Base-by-base conservation (phyloP, 2,888 invertebrate species). In the Biston betularia region DNA sequence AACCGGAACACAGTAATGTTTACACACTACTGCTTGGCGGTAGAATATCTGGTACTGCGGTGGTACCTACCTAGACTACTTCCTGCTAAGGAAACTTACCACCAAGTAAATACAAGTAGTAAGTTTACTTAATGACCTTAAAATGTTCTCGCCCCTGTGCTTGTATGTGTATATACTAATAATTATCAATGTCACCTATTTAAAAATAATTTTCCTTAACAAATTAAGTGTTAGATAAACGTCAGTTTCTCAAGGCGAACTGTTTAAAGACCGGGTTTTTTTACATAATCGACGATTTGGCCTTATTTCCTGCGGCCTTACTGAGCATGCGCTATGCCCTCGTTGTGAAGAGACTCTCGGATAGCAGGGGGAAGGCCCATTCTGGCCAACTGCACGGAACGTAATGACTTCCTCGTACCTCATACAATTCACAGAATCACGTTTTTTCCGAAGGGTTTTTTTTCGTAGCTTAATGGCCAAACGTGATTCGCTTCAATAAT, bases 241-340 rank as follows among this genome's bases (percentile, higher is more conserved):
- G 48, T 61, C 58, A 15, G 68, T 67, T 63, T 64, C 62, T 78
- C 57, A 75, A 80, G 81, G 78, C 78, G 77, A 80, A 74, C 73
- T 58, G 66, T 66, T 24, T 55, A 56, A 62, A 63, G 63, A 69
- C 53, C 60, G 63, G 63, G 68, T 69, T 75, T 69, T 75, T 76
- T 77, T 75, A 75, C 72, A 64, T 79, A 75, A 78, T 70, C 57
- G 71, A 63, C 58, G 65, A 71, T 75, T 74, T 69, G 78, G 76
- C 83, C 82, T 83, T 75, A 79, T 77, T 82, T 77, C 67, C 63
- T 62, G 9, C 75, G 79, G 68, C 82, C 81, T 81, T 70, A 77
- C 63, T 52, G 69, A 70, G 78, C 79, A 79, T 77, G 79, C 79
- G 78, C 76, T 56, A 72, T 76, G 80, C 65, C 78, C 80, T 82